Conservation (phyloP, 2,888 invertebrate genomes). For the Germaria angustata region DNA sequence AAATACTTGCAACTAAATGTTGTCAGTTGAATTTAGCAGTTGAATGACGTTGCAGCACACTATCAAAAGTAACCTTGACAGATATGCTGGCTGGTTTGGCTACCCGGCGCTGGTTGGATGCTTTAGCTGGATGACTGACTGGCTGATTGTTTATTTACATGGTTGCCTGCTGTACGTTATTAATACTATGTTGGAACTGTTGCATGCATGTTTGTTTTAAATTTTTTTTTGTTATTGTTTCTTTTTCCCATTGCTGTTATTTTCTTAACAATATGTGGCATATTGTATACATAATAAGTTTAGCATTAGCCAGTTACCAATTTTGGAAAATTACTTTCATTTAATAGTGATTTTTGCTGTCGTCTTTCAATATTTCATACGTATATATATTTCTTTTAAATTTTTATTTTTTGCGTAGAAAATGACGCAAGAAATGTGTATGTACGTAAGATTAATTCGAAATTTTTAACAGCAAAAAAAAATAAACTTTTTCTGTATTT, state of each 20-base stretch:
- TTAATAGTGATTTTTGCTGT: slow-evolving; percentile 68
- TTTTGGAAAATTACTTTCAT: slow-evolving; percentile 78
- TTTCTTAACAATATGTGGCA: slow-evolving; percentile 46
- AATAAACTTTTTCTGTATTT: too few species aligned
- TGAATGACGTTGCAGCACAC: slow-evolving; percentile 58
- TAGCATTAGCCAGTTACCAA: slow-evolving; percentile 75
- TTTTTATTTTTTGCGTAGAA: neutral
- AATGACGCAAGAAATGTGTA: too few species aligned
- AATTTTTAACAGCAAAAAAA: too few species aligned
- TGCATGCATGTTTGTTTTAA: slow-evolving; percentile 36
- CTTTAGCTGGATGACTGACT: neutral
- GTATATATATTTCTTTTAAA: neutral
- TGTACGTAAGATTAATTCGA: too few species aligned
- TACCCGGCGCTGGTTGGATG: too few species aligned
- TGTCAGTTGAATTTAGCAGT: slow-evolving; percentile 52
- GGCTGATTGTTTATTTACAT: slow-evolving; percentile 2
- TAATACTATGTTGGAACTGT: slow-evolving; percentile 24
- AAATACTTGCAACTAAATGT: slow-evolving; percentile 47
- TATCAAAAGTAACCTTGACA: slow-evolving; percentile 62
- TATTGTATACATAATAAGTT: slow-evolving; percentile 58
- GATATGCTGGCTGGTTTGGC: slow-evolving; percentile 40
- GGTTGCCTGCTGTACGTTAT: neutral
- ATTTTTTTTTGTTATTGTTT: neutral
- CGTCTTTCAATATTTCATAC: neutral
- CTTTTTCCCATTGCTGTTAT: slow-evolving; percentile 3